Conservation (phyloP, 2,888 invertebrate species). For the Coenonympha glycerion region DNA sequence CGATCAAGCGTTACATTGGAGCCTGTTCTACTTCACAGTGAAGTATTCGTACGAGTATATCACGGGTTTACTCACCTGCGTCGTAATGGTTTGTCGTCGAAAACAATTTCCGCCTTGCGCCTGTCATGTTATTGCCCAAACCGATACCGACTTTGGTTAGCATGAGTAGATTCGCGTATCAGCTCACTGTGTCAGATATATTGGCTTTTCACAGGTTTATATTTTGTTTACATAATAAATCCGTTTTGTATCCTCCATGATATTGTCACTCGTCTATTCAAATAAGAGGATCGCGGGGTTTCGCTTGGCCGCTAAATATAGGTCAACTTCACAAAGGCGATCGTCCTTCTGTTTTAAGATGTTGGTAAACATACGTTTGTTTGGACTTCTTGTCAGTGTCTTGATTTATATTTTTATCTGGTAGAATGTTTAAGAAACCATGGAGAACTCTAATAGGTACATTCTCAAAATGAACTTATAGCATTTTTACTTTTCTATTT, state of each 20-base stretch:
- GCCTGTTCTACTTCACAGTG: neutral
- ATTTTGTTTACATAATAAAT: neutral
- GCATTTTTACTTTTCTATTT: no score
- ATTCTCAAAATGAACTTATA: no score
- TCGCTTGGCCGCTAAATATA: neutral
- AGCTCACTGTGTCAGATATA: neutral
- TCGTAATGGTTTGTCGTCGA: constrained; percentile 9
- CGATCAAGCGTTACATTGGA: neutral
- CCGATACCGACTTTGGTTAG: constrained; percentile 6
- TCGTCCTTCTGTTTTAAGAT: neutral
- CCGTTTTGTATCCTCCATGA: neutral
- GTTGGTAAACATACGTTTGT: neutral
- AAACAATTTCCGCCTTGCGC: constrained; percentile 8
- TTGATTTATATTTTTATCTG: no score
- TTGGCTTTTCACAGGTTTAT: neutral
- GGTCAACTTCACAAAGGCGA: neutral
- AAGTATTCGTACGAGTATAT: constrained; percentile 2
- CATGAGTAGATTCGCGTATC: neutral
- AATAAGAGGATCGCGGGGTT: neutral
- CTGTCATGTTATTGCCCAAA: constrained; percentile 1
- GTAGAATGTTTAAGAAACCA: no score
- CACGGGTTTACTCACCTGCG: constrained; percentile 2
- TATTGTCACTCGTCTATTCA: neutral
- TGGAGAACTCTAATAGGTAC: no score
- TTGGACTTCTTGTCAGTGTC: no score